phyloP scores from a whole-genome alignment of 2,797 vertebrate genomes.

The Hemibagrus guttatus region DNA sequence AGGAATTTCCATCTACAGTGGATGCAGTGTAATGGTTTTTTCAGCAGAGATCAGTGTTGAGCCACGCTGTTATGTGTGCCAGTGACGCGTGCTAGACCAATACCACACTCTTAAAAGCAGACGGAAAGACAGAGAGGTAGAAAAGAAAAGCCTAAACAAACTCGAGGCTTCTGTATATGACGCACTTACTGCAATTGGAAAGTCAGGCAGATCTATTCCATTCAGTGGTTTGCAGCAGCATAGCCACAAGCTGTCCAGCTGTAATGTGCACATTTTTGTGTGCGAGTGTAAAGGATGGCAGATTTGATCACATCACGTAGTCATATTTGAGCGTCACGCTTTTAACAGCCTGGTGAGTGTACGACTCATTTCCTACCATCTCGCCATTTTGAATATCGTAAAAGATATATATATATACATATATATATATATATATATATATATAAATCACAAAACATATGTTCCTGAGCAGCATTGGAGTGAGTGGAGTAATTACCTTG shows the following conservation, averaged over 20 bases:
- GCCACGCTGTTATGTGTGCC: conserved; percentile 1
- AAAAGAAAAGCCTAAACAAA: conserved; percentile 51
- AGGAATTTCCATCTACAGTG: background rate
- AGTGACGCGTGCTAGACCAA: conserved; percentile 30
- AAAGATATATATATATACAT: conserved; percentile 35
- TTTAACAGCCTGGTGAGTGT: background rate
- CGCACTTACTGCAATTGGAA: conserved; percentile 58
- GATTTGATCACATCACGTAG: conserved; percentile 26
- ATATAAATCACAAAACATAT: conserved; percentile 58
- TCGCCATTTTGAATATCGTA: conserved; percentile 38
- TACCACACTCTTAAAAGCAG: conserved; percentile 17
- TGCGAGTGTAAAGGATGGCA: background rate
- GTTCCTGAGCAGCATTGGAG: conserved; percentile 53
- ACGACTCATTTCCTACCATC: conserved; percentile 46
- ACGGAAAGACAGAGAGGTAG: conserved; percentile 35
- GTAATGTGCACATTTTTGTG: conserved; percentile 10
- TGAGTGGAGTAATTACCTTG: conserved; percentile 61
- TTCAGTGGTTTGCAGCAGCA: conserved; percentile 50
- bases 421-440: conserved; percentile 49
- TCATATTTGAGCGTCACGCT: background rate
- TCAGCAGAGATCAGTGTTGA: conserved; percentile 67
- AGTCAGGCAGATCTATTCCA: conserved; percentile 62
- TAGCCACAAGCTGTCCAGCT: conserved; percentile 22
- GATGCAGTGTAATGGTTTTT: background rate
- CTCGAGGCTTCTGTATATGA: conserved; percentile 53